Evolutionary conservation across 1,140 invertebrate genomes (phyloP).

Genomic region (Calliphora vicina): DNA sequence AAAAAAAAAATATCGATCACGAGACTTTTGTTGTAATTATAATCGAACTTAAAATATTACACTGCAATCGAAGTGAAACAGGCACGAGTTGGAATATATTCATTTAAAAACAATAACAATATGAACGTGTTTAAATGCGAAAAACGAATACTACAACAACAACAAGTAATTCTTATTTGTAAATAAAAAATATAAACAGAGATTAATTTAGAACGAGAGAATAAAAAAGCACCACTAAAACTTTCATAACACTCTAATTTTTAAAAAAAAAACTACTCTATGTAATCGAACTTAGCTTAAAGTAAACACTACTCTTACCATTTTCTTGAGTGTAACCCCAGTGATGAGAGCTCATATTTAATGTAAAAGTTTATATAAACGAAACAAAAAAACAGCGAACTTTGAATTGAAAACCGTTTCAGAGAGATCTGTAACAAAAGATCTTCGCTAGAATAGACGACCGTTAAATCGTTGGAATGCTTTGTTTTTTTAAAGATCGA

Average conservation of each 20-base stretch:
- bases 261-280: no score
- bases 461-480: background rate
- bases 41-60: background rate
- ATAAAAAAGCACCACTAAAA: no score
- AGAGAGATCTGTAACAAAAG: background rate
- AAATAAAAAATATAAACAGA: conserved; percentile 2
- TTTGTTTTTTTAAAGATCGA: no score
- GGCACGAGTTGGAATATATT: background rate
- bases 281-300: background rate
- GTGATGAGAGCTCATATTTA: conserved; percentile 53
- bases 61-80: background rate
- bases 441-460: background rate
- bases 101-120: background rate
- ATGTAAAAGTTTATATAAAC: background rate
- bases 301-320: conserved; percentile 47
- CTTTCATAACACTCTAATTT: no score
- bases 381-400: background rate
- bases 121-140: background rate
- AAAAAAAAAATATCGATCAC: background rate
- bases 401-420: background rate
- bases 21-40: background rate
- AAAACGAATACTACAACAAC: background rate
- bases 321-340: conserved; percentile 61
- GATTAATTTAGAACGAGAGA: background rate
- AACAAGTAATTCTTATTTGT: no score